phyloP scores from a whole-genome alignment of 1,140 invertebrate species.

The Caenorhabditis remanei region DNA sequence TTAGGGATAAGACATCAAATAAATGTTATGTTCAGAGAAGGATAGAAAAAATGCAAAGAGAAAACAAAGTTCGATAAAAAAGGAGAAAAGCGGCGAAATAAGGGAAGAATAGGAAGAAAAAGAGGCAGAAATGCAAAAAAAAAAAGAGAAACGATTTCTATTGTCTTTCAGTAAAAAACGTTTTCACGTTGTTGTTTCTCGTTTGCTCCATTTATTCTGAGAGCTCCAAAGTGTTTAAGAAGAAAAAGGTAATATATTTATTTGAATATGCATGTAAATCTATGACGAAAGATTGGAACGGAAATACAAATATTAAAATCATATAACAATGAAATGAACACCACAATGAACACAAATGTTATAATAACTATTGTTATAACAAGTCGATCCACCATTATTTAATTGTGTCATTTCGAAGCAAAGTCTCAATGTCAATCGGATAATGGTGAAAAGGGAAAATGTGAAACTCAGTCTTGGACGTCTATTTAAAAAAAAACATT shows the following conservation, averaged over 20 bases:
- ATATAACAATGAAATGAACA: constrained; percentile 6
- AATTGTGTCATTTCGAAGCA: not conserved
- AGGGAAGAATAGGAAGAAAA: not conserved
- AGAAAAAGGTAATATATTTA: not conserved
- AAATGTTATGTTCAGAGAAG: too few species aligned
- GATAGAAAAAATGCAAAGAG: too few species aligned
- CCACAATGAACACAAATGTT: constrained; percentile 17
- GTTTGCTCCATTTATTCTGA: not conserved
- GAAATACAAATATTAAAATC: constrained; percentile 41
- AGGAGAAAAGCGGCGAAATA: not conserved
- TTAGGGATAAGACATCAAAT: too few species aligned
- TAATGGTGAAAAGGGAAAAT: not conserved
- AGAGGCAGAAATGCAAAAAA: not conserved
- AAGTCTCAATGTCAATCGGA: too few species aligned
- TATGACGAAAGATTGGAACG: not conserved
- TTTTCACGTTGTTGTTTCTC: not conserved
- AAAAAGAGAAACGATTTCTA: constrained; percentile 26
- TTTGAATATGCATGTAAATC: not conserved
- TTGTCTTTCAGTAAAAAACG: constrained; percentile 46
- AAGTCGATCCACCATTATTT: not conserved
- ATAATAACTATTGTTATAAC: constrained; percentile 46
- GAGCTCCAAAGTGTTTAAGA: not conserved
- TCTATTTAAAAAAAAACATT: too few species aligned
- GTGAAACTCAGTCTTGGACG: too few species aligned
- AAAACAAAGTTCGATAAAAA: not conserved